Percentiles rank a stretch among this genome's conserved stretches.
Conservation (phyloP, 2,797 vertebrate species). For the Thamnophis elegans region DNA sequence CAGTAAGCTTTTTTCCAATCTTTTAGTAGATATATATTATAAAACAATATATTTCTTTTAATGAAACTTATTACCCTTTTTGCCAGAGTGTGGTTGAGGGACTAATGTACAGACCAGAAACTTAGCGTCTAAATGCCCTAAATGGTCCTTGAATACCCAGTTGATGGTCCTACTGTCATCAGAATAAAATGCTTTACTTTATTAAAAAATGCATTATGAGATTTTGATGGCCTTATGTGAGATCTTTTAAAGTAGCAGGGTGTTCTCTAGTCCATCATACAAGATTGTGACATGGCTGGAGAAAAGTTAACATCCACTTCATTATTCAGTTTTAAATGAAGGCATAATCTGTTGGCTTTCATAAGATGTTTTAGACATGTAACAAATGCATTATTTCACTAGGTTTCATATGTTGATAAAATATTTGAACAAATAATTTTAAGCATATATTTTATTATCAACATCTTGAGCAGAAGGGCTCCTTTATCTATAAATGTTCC, state of each 20-base stretch:
- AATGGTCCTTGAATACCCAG: background rate
- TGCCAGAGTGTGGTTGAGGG: background rate
- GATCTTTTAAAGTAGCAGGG: background rate
- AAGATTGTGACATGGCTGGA: background rate
- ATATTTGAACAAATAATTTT: background rate
- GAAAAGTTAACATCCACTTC: background rate
- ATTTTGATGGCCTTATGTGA: background rate
- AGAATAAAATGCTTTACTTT: background rate
- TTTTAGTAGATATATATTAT: background rate
- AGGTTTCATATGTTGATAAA: background rate
- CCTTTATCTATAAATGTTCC: background rate
- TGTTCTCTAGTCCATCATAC: background rate
- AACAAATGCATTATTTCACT: background rate
- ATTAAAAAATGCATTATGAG: background rate
- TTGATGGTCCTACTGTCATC: background rate
- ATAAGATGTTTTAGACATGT: background rate
- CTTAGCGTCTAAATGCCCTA: background rate
- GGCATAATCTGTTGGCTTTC: background rate
- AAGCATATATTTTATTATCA: background rate
- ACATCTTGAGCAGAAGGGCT: background rate
- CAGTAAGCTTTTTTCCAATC: constrained; percentile 75
- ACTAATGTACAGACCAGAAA: background rate
- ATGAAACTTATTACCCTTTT: background rate
- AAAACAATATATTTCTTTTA: background rate
- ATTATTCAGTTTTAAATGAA: background rate